Conservation (phyloP, 2,113 vertebrate species). For the Lamprologus callipterus region DNA sequence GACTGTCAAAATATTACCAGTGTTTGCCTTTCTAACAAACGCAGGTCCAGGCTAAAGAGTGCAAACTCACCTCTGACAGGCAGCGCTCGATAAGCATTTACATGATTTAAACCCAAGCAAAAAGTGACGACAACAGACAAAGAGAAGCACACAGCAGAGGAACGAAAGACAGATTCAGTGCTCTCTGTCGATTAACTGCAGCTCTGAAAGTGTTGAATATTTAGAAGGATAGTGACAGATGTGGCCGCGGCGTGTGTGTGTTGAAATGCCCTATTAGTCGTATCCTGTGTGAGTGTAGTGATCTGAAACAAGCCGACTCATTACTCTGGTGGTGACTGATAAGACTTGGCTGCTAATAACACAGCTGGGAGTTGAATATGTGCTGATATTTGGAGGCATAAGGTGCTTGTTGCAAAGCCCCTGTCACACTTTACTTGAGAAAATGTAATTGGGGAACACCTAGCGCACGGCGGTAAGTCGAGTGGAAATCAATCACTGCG, state of each 20-base stretch:
- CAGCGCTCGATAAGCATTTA: background rate
- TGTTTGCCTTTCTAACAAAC: background rate
- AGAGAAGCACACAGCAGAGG: background rate
- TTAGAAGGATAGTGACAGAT: constrained; percentile 50
- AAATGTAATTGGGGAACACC: background rate
- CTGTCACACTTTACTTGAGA: background rate
- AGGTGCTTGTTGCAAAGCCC: background rate
- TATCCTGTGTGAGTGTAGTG: constrained; percentile 52
- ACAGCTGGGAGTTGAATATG: constrained; percentile 44
- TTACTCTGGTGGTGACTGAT: constrained; percentile 65
- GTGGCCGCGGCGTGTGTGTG: constrained; percentile 11
- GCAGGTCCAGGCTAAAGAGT: background rate
- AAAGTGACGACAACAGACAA: background rate
- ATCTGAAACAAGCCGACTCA: constrained; percentile 61
- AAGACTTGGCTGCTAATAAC: constrained; percentile 62
- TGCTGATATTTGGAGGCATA: background rate
- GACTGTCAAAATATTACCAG: background rate
- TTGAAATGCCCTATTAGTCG: constrained; percentile 63
- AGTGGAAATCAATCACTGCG: background rate
- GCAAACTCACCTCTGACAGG: background rate
- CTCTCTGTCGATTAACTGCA: constrained; percentile 51
- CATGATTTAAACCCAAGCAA: background rate
- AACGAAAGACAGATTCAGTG: background rate
- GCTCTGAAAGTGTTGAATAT: constrained; percentile 35
- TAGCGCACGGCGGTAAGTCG: background rate